phyloP scores from a whole-genome alignment of 37 sponge, comb jelly and placozoan genomes.

The Halisarca cf. caerulea region DNA sequence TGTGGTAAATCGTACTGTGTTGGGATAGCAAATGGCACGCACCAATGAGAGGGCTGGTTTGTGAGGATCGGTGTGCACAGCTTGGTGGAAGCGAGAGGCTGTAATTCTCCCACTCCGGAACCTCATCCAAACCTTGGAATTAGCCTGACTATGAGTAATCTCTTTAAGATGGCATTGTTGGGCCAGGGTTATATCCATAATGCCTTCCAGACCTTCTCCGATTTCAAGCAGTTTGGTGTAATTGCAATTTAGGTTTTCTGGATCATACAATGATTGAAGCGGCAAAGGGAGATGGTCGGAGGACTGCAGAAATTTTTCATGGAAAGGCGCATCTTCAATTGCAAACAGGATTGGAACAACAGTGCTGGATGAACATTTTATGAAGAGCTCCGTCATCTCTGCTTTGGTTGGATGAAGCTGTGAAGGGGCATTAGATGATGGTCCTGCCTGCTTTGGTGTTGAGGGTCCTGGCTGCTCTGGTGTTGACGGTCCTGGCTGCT shows the following conservation, averaged over 20 bases:
- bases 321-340: background rate
- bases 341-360: background rate
- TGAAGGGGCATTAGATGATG: background rate
- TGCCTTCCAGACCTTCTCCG: constrained; percentile 3
- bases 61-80: too few relatives aligned
- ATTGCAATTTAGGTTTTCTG: constrained; percentile 28
- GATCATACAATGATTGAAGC: constrained; percentile 27
- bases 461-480: too few relatives aligned
- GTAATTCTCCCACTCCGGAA: constrained; percentile 38
- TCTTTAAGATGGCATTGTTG: constrained; percentile 39
- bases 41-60: constrained; percentile 42
- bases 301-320: background rate
- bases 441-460: too few relatives aligned
- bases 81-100: constrained; percentile 31
- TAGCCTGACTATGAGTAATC: constrained; percentile 35
- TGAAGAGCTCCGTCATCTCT: background rate
- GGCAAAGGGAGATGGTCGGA: constrained; percentile 21
- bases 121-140: constrained; percentile 28
- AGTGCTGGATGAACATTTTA: background rate
- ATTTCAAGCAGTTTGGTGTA: constrained; percentile 33
- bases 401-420: constrained; percentile 7
- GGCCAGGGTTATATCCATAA: background rate
- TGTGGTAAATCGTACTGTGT: background rate
- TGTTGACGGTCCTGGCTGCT: too few relatives aligned
- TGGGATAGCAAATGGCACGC: constrained; percentile 26